Conservation (phyloP, 2,888 invertebrate species). For the Harpalus rufipes region DNA sequence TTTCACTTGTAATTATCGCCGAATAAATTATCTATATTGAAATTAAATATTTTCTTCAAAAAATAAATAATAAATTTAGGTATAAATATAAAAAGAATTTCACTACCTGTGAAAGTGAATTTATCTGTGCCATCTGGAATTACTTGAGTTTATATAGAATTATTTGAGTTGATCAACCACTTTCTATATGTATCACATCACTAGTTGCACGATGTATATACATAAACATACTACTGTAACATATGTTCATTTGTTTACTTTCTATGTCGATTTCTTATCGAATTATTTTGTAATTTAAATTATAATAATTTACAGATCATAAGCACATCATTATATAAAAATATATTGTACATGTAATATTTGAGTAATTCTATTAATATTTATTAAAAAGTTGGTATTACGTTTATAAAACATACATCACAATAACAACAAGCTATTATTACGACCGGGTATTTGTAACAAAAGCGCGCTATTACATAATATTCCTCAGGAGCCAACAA, state of each 20-base stretch:
- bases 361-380: no score
- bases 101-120: conserved; percentile 38
- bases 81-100: conserved; percentile 11
- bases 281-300: neutral
- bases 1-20: conserved; percentile 1
- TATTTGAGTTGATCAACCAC: conserved; percentile 28
- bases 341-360: no score
- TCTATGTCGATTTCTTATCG: conserved; percentile 8
- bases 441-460: no score
- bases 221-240: conserved; percentile 3
- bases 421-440: no score
- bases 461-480: no score
- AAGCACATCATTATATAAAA: neutral
- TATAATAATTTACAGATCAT: neutral
- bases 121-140: conserved; percentile 40
- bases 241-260: conserved; percentile 39
- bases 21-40: conserved; percentile 17
- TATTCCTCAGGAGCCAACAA: no score
- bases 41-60: neutral
- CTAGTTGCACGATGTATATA: neutral
- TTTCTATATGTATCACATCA: conserved; percentile 22
- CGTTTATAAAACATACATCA: no score
- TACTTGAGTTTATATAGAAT: conserved; percentile 15
- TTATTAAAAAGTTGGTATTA: no score
- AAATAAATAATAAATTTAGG: neutral